phyloP scores from a whole-genome alignment of 2,888 invertebrate genomes.

The Lucinisca nassula region DNA sequence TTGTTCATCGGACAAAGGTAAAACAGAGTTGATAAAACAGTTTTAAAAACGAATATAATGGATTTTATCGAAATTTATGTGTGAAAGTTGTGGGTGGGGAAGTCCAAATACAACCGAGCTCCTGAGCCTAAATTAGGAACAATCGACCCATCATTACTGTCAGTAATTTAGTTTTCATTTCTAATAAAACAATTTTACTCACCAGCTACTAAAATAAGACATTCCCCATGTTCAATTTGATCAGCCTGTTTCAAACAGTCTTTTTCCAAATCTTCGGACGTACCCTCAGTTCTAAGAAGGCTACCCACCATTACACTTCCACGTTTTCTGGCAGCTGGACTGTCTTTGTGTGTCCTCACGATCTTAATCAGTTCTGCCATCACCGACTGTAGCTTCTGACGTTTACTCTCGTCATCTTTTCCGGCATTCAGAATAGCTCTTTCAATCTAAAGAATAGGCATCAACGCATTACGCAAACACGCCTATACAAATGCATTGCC shows the following conservation, averaged over 20 bases:
- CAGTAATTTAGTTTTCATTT: too few relatives aligned
- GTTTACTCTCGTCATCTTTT: constrained; percentile 64
- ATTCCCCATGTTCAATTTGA: constrained; percentile 66
- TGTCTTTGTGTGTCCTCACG: constrained; percentile 37
- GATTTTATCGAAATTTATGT: too few relatives aligned
- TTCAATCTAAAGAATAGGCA: constrained; percentile 67
- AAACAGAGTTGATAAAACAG: too few relatives aligned
- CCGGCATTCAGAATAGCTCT: constrained; percentile 63
- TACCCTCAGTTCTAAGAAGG: constrained; percentile 71
- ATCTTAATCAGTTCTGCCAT: constrained; percentile 59
- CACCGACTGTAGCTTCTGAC: constrained; percentile 62
- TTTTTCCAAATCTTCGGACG: constrained; percentile 55
- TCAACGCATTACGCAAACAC: too few relatives aligned
- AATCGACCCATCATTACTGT: too few relatives aligned
- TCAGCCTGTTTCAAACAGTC: constrained; percentile 68
- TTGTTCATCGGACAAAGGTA: too few relatives aligned
- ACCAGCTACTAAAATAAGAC: constrained; percentile 80
- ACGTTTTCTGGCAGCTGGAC: constrained; percentile 30
- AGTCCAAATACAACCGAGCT: too few relatives aligned
- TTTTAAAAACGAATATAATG: too few relatives aligned
- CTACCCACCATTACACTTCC: constrained; percentile 61
- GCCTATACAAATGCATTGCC: too few relatives aligned
- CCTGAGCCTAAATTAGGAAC: too few relatives aligned
- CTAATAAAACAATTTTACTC: too few relatives aligned
- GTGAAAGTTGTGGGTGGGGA: too few relatives aligned